These are phyloP conservation scores for Chironomus tepperi DNA, from an alignment of 1,140 invertebrate species.

Conservation along the genomic window DNA sequence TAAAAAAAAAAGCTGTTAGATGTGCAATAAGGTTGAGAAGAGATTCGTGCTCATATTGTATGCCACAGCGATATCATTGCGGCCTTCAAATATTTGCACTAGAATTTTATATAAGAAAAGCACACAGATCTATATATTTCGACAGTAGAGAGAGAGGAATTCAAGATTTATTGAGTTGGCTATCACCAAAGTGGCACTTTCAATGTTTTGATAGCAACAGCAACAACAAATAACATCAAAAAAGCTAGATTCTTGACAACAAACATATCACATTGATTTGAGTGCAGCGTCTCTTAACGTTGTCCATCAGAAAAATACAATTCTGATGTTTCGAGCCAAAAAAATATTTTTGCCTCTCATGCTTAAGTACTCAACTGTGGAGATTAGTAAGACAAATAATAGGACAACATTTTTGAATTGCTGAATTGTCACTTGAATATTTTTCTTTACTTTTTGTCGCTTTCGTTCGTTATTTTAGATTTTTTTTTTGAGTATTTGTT, in stretches of 20 bases:
- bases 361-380: neutral
- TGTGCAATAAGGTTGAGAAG: too few relatives aligned
- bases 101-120: too few relatives aligned
- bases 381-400: neutral
- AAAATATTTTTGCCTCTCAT: neutral
- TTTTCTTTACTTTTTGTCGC: too few relatives aligned
- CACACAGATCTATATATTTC: too few relatives aligned
- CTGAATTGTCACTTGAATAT: too few relatives aligned
- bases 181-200: neutral
- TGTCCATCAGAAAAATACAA: neutral
- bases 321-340: too few relatives aligned
- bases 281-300: too few relatives aligned
- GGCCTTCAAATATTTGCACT: constrained; percentile 4
- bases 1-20: neutral
- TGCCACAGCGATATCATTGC: neutral
- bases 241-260: neutral
- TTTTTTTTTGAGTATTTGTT: too few relatives aligned
- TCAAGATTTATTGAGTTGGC: constrained; percentile 6
- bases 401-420: too few relatives aligned
- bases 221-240: neutral
- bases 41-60: neutral
- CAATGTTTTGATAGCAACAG: neutral
- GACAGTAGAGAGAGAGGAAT: neutral
- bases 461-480: too few relatives aligned
- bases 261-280: neutral